A percentile compares a stretch with the other conserved stretches of the same genome.
Evolutionary conservation across 2,888 invertebrate species (phyloP).

Genomic region (Nezara viridula): DNA sequence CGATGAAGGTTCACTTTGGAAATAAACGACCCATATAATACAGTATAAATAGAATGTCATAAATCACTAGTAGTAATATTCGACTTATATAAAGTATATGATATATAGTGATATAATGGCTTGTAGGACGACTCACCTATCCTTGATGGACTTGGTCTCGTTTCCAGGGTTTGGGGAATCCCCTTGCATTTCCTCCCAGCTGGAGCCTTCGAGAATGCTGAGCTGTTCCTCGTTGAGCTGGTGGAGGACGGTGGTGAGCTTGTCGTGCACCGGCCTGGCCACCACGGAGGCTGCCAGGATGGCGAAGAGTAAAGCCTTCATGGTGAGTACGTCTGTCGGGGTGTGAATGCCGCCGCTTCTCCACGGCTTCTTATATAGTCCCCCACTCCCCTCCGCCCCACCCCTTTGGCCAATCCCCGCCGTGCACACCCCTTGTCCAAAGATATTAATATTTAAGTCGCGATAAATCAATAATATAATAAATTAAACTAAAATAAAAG

Average conservation of each 20-base stretch:
- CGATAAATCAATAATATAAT: not conserved
- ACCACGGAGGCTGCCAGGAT: slow-evolving; percentile 39
- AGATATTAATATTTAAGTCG: not conserved
- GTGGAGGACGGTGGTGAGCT: slow-evolving; percentile 52
- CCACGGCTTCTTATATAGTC: not conserved
- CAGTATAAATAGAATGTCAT: too few species aligned
- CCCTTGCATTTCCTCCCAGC: slow-evolving; percentile 62
- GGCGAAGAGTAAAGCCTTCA: slow-evolving; percentile 17
- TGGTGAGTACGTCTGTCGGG: not conserved
- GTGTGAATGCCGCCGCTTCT: slow-evolving; percentile 9
- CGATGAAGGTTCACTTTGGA: too few species aligned
- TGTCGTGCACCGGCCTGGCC: slow-evolving; percentile 53
- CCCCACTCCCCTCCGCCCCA: slow-evolving; percentile 20
- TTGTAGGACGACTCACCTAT: not conserved
- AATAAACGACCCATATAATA: too few species aligned
- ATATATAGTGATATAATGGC: too few species aligned
- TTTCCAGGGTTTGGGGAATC: slow-evolving; percentile 60
- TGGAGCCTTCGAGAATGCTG: slow-evolving; percentile 53
- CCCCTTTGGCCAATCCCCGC: not conserved
- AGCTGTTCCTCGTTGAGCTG: slow-evolving; percentile 58
- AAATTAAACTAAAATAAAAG: not conserved
- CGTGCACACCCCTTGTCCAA: not conserved
- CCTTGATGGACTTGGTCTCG: slow-evolving; percentile 57
- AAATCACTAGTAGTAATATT: too few species aligned
- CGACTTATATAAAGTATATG: too few species aligned